Evolutionary conservation across 2,113 vertebrate genomes (phyloP).

Genomic region (Gopherus flavomarginatus): DNA sequence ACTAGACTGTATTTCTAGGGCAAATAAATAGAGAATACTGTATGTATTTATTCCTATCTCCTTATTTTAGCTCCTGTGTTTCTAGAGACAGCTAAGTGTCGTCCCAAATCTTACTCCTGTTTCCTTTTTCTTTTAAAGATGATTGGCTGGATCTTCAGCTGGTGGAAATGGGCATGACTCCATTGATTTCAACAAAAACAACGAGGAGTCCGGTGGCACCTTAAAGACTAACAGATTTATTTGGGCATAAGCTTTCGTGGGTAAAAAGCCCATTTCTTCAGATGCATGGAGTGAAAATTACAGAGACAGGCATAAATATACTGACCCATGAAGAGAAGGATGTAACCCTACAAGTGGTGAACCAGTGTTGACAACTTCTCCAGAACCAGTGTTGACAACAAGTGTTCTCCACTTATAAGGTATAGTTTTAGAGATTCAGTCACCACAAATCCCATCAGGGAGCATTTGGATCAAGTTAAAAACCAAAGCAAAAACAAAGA

Average conservation of each 20-base stretch:
- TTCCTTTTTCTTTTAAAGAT: neutral
- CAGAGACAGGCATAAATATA: too few species aligned
- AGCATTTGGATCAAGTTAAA: neutral
- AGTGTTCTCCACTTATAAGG: too few species aligned
- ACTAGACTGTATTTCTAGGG: slow-evolving; percentile 33
- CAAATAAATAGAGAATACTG: neutral
- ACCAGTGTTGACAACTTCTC: too few species aligned
- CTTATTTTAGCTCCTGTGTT: neutral
- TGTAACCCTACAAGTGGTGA: too few species aligned
- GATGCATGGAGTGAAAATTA: too few species aligned
- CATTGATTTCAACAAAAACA: neutral
- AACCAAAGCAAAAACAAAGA: neutral
- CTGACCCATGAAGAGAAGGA: too few species aligned
- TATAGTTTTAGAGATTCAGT: neutral
- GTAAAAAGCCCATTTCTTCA: too few species aligned
- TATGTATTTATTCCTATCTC: slow-evolving; percentile 18
- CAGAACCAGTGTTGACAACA: too few species aligned
- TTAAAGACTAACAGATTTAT: too few species aligned
- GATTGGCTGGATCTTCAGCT: neutral
- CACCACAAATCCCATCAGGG: neutral
- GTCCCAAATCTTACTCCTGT: neutral
- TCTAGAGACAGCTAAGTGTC: neutral
- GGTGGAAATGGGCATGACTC: neutral
- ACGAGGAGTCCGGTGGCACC: too few species aligned
- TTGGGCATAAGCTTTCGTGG: too few species aligned